phyloP scores from a whole-genome alignment of 2,888 invertebrate species.

The Ischnura elegans region DNA sequence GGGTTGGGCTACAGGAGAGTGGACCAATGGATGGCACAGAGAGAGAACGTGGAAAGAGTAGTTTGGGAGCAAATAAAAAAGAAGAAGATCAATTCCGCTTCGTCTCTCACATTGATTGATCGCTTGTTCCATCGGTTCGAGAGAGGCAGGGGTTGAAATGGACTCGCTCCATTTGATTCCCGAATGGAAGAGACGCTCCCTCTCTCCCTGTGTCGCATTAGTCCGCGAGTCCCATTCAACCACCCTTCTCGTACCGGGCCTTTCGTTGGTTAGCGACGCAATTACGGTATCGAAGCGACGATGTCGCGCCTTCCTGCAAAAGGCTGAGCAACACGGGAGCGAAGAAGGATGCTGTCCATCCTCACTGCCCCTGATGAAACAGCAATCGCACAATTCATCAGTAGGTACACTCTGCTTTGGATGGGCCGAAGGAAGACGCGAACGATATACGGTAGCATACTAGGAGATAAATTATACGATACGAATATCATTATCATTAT shows the following conservation, averaged over 20 bases:
- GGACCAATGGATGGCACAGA: neutral
- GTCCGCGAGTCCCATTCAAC: neutral
- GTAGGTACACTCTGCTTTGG: too few relatives aligned
- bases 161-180: neutral
- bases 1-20: neutral
- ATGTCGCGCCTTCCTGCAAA: neutral
- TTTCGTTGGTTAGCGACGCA: neutral
- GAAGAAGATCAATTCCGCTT: neutral
- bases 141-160: neutral
- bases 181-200: neutral
- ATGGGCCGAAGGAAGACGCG: too few relatives aligned
- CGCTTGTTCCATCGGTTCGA: slow-evolving; percentile 24
- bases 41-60: neutral
- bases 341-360: too few relatives aligned
- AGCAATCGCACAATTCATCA: too few relatives aligned
- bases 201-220: too few relatives aligned
- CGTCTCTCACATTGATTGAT: neutral
- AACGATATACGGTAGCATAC: too few relatives aligned
- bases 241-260: neutral
- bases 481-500: too few relatives aligned
- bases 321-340: too few relatives aligned
- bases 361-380: too few relatives aligned
- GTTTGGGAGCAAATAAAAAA: neutral
- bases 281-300: neutral
- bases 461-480: too few relatives aligned